Conservation (phyloP, 2,797 vertebrate genomes). For the Numenius phaeopus region DNA sequence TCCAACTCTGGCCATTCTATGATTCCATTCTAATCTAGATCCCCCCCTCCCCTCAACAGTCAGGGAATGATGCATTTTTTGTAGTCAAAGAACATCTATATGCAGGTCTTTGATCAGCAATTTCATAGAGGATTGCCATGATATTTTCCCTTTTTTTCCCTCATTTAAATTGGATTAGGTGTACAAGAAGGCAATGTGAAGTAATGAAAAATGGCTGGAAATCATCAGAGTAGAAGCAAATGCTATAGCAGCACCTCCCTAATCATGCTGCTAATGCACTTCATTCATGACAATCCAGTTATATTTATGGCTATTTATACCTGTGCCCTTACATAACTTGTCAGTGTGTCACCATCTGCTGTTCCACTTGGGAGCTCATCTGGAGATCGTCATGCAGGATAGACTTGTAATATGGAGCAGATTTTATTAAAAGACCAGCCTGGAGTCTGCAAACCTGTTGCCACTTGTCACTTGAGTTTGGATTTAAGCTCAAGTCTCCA, state of each 20-base stretch:
- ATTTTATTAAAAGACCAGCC: background rate
- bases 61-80: background rate
- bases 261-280: background rate
- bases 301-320: conserved; percentile 17
- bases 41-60: background rate
- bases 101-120: background rate
- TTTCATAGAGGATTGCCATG: background rate
- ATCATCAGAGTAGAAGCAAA: background rate
- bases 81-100: background rate
- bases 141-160: background rate
- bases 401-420: background rate
- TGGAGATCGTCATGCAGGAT: background rate
- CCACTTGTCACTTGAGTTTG: background rate
- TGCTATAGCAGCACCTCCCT: conserved; percentile 28
- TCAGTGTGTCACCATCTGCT: conserved; percentile 45
- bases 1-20: no score
- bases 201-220: background rate
- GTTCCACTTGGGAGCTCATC: conserved; percentile 7
- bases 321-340: background rate
- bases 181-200: background rate
- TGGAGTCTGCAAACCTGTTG: conserved; percentile 19
- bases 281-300: conserved; percentile 49
- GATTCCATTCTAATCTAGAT: background rate
- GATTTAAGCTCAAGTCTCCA: conserved; percentile 8
- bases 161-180: background rate